Conservation (phyloP, 2,113 vertebrate species). For the Macquaria australasica region DNA sequence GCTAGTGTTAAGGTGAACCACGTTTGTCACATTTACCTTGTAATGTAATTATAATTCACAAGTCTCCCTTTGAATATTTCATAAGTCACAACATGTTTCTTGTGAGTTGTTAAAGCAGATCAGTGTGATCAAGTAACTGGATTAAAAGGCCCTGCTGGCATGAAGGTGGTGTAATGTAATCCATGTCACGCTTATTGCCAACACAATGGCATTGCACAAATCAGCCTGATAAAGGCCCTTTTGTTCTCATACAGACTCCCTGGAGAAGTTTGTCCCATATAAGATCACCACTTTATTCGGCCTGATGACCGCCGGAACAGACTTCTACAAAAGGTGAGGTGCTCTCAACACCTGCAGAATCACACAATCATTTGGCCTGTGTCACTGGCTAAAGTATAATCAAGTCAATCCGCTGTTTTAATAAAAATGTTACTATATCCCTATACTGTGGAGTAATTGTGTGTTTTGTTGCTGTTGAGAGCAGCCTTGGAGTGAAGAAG, state of each 20-base stretch:
- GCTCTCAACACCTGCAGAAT: not conserved
- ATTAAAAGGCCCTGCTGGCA: slow-evolving; percentile 19
- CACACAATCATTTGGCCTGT: not conserved
- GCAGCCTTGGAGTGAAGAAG: slow-evolving; percentile 79
- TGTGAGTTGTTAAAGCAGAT: slow-evolving; percentile 22
- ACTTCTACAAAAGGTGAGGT: slow-evolving; percentile 77
- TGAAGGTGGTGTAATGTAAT: slow-evolving; percentile 48
- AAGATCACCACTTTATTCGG: slow-evolving; percentile 78
- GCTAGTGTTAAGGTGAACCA: not conserved
- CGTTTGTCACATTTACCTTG: not conserved
- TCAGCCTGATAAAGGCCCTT: not conserved
- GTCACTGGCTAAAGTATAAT: not conserved
- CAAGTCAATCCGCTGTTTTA: not conserved
- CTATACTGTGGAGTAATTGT: not conserved
- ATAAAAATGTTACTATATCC: not conserved
- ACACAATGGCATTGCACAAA: slow-evolving; percentile 15
- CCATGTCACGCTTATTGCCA: slow-evolving; percentile 54
- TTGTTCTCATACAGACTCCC: slow-evolving; percentile 68
- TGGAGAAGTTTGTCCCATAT: slow-evolving; percentile 68
- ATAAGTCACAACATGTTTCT: not conserved
- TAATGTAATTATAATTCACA: not conserved
- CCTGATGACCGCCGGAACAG: slow-evolving; percentile 69
- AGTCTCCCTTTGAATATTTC: not conserved
- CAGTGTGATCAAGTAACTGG: slow-evolving; percentile 12
- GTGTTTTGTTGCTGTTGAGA: slow-evolving; percentile 11